Base-by-base conservation (phyloP, 64 coral and sea anemone genomes). In the Actinia tenebrosa region DNA sequence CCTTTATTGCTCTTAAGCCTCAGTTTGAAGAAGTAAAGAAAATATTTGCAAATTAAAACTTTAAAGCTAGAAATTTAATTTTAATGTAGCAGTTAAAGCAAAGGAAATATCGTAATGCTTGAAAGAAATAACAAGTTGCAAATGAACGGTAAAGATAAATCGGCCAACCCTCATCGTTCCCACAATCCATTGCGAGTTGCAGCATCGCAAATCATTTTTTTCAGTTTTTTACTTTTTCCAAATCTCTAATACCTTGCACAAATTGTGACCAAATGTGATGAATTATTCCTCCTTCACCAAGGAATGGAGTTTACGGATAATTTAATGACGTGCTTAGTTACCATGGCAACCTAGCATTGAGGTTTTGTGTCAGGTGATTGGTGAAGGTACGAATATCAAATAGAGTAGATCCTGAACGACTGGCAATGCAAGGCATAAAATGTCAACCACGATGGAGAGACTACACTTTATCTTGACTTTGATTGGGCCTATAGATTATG, bases 281-380 rank as follows among this genome's bases (percentile, higher is more conserved):
- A 69, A 22, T 22, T 10, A 69, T 69, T 69, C 64, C 64, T 69
- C 64, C 69, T 75, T 42, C 26, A 75, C 14, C 69, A 75, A 42
- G 69, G 37, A 9, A 75, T 75, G 69, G 0, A 10, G n/a, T 42
- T 75, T 0, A 14, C 15, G 56, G 56, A 16, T 75, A 75, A 75
- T 75, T 81, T 81, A 53, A 45, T 81, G 79, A 53, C 45, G 79
- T 81, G 69, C 10, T 81, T 50, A 20, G 79, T 81, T 53, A 50
- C 79, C 46, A 81, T 81, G 79, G 79, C 44, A 81, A 81, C 79
- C 44, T 81, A 81, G 79, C 79, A 81, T 17, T 81, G 50, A 81
- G 79, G 79, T 81, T 75, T 75, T 75, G 25, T 42, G 69, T 75
- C 25, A 75, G 18, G 69, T 75, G 27, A 10, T 9, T 75, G 11